Percentiles rank a stretch among this genome's conserved stretches.
Evolutionary conservation across 2,113 vertebrate genomes (phyloP).

Genomic region (Procavia capensis): DNA sequence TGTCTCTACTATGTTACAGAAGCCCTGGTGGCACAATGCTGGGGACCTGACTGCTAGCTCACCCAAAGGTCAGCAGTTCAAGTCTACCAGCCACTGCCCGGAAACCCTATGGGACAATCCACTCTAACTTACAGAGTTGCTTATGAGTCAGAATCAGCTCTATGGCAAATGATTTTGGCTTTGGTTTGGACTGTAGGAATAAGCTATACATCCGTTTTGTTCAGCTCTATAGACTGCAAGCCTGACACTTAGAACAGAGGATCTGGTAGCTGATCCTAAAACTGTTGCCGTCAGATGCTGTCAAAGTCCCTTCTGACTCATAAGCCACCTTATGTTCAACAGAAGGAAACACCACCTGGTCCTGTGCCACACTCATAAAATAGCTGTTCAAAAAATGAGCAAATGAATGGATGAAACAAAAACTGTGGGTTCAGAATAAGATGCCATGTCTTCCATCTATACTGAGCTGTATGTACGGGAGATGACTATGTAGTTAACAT

Average conservation of each 20-base stretch:
- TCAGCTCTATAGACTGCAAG: not conserved
- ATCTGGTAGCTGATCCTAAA: not conserved
- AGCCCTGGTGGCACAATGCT: too few relatives aligned
- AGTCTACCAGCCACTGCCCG: too few relatives aligned
- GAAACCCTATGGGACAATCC: too few relatives aligned
- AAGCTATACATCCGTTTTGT: not conserved
- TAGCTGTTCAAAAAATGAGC: not conserved
- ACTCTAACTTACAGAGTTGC: too few relatives aligned
- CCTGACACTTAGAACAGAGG: not conserved
- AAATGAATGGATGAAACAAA: conserved; percentile 12
- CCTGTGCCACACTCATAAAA: not conserved
- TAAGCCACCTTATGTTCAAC: too few relatives aligned
- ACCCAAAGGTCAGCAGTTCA: too few relatives aligned
- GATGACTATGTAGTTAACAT: not conserved
- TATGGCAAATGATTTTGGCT: not conserved
- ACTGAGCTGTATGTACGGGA: not conserved
- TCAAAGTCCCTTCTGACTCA: too few relatives aligned
- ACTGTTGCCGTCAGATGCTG: not conserved
- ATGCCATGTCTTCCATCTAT: not conserved
- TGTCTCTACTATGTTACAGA: not conserved
- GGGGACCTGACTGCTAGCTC: too few relatives aligned
- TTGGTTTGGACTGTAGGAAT: too few relatives aligned
- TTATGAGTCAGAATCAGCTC: not conserved
- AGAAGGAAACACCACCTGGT: too few relatives aligned
- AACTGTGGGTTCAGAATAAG: not conserved